Percentiles rank a stretch among this genome's conserved stretches.
Evolutionary conservation across 2,797 vertebrate genomes (phyloP).

Genomic region (Enteromius viviparus): DNA sequence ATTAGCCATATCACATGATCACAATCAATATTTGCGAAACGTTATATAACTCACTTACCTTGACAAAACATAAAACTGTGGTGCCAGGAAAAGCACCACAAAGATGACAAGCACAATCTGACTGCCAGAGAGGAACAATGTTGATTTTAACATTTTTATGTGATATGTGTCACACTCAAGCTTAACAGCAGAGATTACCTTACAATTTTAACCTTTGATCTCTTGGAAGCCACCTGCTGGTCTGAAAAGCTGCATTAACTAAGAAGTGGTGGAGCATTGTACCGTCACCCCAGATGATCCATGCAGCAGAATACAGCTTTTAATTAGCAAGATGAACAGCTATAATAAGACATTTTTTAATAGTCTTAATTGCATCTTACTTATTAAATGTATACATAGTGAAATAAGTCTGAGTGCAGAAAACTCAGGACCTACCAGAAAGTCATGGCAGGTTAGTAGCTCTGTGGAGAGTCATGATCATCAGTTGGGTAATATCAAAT

Average conservation of each 20-base stretch:
- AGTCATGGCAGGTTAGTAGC: neutral
- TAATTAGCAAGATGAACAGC: neutral
- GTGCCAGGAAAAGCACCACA: conserved; percentile 68
- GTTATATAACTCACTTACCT: conserved; percentile 65
- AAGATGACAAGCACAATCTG: conserved; percentile 76
- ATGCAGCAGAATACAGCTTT: neutral
- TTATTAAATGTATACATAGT: neutral
- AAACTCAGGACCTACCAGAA: conserved; percentile 31
- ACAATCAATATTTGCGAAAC: neutral
- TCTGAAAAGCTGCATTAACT: conserved; percentile 72
- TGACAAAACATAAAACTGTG: conserved; percentile 77
- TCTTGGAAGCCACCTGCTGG: conserved; percentile 77
- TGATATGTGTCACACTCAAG: neutral
- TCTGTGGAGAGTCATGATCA: neutral
- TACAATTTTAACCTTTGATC: conserved; percentile 77
- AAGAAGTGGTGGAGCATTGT: conserved; percentile 79
- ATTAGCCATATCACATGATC: conserved; percentile 18
- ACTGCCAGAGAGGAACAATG: conserved; percentile 63
- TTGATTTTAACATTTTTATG: neutral
- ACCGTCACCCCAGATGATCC: conserved; percentile 28
- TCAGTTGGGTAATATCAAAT: neutral
- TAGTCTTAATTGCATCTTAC: neutral
- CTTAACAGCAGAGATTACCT: conserved; percentile 52
- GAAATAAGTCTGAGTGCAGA: neutral
- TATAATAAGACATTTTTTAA: neutral